A percentile compares a stretch with the other conserved stretches of the same genome.
phyloP scores from a whole-genome alignment of 2,797 vertebrate genomes.

The Argyrosomus regius region DNA sequence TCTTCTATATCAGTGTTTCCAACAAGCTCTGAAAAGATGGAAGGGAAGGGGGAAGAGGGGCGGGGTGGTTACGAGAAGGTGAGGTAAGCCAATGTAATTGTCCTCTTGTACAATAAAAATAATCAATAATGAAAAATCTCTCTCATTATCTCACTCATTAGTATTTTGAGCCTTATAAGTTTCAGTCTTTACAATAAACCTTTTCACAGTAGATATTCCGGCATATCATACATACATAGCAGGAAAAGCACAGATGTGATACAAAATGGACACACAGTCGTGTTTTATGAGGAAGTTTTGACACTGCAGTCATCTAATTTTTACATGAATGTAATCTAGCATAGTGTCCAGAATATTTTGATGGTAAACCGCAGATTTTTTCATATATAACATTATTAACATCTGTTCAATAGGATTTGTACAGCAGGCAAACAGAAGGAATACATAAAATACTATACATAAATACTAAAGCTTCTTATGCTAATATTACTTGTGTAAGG shows the following conservation, averaged over 20 bases:
- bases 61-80: neutral
- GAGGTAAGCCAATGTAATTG: neutral
- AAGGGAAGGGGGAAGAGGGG: neutral
- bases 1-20: slow-evolving; percentile 15
- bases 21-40: neutral
- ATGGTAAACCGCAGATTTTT: neutral
- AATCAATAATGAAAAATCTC: slow-evolving; percentile 14
- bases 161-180: neutral
- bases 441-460: too few relatives aligned
- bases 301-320: too few relatives aligned
- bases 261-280: too few relatives aligned
- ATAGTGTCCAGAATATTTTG: neutral
- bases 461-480: too few relatives aligned
- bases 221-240: neutral
- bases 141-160: neutral
- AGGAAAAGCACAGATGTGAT: slow-evolving; percentile 6
- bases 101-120: neutral
- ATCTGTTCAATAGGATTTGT: neutral
- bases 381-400: neutral
- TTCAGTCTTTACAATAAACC: neutral
- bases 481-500: neutral
- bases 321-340: neutral
- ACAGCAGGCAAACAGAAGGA: neutral
- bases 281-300: too few relatives aligned
- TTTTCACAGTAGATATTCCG: slow-evolving; percentile 1